Evolutionary conservation across 2,797 vertebrate genomes (phyloP), one percentile per base, ranked within the genome.

Genomic region (Ptychadena robeensis): DNA sequence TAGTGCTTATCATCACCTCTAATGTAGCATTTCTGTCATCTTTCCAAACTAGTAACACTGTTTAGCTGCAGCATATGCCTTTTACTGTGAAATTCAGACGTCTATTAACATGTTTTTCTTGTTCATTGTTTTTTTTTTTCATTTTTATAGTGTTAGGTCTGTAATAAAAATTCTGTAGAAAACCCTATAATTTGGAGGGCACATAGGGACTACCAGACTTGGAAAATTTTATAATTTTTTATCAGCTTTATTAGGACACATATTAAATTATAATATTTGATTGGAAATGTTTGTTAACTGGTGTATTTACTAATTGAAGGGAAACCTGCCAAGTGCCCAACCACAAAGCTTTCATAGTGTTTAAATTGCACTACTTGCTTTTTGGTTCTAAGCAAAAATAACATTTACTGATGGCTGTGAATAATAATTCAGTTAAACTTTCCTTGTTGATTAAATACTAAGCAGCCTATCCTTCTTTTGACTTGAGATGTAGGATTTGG

Each of bases 1-100:
- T 53, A 40, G 35, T 40, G 25, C 65, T 82, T 82, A 75, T 76
- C 80, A 70, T 59, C 35, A 63, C 72, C 73, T 75, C 64, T 76
- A 75, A 44, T 82, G 80, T 64, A 59, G 44, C 12, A 68, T 59
- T 74, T 76, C 25, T 82, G 65, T 75, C 32, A 68, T 81, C 22
- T 31, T 68, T 68, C 72, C 72, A 67, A 82, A 82, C 72, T 37
- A 18, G 9, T 35, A 34, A 38, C 67, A 69, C 25, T 66, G 40
- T 61, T 40, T 12, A 59, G 63, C 34, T 82, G 67, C 15, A 70
- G 48, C 80, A 69, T 76, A 69, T 82, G 73, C 35, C 27, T 75
- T 67, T 72, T 73, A 28, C 63, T 73, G 70, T 73, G 15, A 73
- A 73, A 53, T 66, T 38, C 30, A 53, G 59, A 65, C 35, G 66